Evolutionary conservation across 2,797 vertebrate species (phyloP).

Genomic region (Amblyopsis hoosieri): DNA sequence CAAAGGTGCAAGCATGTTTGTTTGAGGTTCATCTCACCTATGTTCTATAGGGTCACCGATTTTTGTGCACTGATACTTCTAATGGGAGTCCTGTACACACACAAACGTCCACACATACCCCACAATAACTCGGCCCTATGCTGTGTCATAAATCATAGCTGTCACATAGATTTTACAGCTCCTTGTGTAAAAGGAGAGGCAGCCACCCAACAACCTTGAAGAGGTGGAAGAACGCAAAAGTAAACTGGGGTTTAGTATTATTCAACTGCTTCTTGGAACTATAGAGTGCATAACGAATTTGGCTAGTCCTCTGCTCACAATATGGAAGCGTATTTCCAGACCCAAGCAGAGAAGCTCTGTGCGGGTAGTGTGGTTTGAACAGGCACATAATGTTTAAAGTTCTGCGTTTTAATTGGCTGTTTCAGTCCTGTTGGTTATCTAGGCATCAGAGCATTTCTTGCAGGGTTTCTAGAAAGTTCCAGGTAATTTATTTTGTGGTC

Average conservation of each 20-base stretch:
- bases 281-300: constrained; percentile 39
- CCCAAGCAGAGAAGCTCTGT: background rate
- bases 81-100: constrained; percentile 38
- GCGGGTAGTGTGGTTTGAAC: background rate
- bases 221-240: constrained; percentile 59
- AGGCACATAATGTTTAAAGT: no score
- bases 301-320: constrained; percentile 21
- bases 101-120: constrained; percentile 47
- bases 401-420: background rate
- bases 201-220: constrained; percentile 74
- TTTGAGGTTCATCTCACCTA: no score
- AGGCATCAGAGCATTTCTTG: background rate
- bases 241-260: constrained; percentile 49
- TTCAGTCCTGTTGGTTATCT: background rate
- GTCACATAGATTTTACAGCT: constrained; percentile 75
- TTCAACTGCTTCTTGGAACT: constrained; percentile 50
- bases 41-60: no score
- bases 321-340: background rate
- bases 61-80: constrained; percentile 2
- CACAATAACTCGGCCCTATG: constrained; percentile 58
- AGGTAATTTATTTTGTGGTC: no score
- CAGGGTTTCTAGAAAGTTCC: no score
- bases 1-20: no score
- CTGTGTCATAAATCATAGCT: constrained; percentile 76
- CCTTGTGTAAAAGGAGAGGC: constrained; percentile 65